Evolutionary conservation across 1,140 invertebrate genomes (phyloP), one percentile per base, ranked within the genome.

Genomic region (Adelges cooleyi): DNA sequence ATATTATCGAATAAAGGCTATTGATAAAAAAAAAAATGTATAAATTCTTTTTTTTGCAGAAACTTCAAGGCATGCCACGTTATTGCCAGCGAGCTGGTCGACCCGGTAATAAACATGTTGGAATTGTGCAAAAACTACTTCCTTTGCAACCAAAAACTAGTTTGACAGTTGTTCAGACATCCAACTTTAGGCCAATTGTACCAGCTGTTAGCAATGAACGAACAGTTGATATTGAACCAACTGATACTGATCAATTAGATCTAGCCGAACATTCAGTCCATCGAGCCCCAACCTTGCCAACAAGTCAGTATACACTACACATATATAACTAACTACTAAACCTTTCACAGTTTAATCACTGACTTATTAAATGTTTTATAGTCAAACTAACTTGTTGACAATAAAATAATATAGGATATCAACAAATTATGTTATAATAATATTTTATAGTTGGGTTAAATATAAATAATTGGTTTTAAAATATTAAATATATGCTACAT

Each of bases 71-170:
- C 5, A 33, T 33, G 29, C 67, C 67, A 29, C 66, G 67, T 40
- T 68, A 52, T 48, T 65, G 67, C 40, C 65, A 68, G 42, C 33
- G 67, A 29, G 18, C 38, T 33, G 67, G 67, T 62, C 59, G 80
- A 72, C 71, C 72, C 67, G 68, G 77, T 33, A 44, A 71, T 68
- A 18, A 74, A 27, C 79, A 81, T 68, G 80, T 76, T 71, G 76
- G 82, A 3, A 78, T 83, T 29, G 80, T 82, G 11, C 81, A 82
- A 72, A 73, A 81, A 56, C 77, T 79, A 72, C 69, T 81, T 18
- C 80, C 81, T 5, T 67, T 81, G 20, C 71, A 78, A 23, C 76
- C 77, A 13, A 77, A 79, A 65, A 71, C 75, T 20, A 59, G 54
- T 46, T 59, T 59, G 17, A 68, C 70, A 15, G 75, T 72, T 65